Evolutionary conservation across 2,797 vertebrate genomes (phyloP), one percentile per base, ranked within the genome.

Genomic region (Cynodonichthys magdalenae): DNA sequence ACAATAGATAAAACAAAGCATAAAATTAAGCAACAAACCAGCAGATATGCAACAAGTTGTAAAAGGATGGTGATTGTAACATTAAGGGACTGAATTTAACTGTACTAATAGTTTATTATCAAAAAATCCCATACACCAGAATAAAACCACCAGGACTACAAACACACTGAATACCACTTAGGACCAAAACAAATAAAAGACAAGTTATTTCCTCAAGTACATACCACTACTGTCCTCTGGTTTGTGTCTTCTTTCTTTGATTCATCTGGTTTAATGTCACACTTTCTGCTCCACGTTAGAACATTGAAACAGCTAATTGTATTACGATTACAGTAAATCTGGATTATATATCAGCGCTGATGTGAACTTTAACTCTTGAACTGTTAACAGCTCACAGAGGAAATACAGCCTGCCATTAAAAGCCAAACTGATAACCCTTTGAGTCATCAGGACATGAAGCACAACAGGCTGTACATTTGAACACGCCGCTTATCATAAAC

Each of bases 351-450:
- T 31, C 71, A 20, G 19, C n/a, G 45, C 41, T 36, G 31, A 60
- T 15, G 28, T 82, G 85, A 85, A 82, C 86, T 89, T 90, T 87
- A 83, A 74, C 71, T 67, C 42, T 56, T 51, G 46, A 27, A 45
- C 20, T 53, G 61, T 17, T 24, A n/a, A 3, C 57, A 15, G 47
- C 53, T 66, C 64, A 31, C 48, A 46, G 20, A 51, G 60, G 50
- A 69, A 59, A 71, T 28, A 42, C 29, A 66, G 59, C 47, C 39
- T 15, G 46, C 47, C 20, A 31, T 14, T 47, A 42, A 63, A 59
- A 24, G 6, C 0, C 0, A 58, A 63, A 45, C 62, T 58, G 70
- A 83, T 77, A 77, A 81, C 15, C 46, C 60, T 48, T 54, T 59
- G n/a, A 42, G 20, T 60, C 27, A 0, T 56, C 69, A 50, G 29